Conservation (phyloP, 2,113 vertebrate genomes). For the Mystacornis crossleyi region DNA sequence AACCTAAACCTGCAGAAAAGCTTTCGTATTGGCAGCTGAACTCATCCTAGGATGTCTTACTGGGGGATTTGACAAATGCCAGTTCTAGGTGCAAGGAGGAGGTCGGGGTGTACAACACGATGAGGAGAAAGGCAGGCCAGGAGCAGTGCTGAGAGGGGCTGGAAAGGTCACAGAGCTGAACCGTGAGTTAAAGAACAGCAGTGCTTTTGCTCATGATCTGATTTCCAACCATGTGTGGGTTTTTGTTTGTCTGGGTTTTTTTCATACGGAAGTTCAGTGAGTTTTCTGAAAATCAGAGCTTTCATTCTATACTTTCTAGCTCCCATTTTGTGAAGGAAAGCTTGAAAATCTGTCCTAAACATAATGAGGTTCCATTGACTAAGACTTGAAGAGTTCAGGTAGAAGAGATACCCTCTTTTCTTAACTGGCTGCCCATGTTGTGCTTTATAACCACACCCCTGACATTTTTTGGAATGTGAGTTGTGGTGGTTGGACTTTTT, state of each 20-base stretch:
- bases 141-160: not conserved
- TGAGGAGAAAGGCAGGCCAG: not conserved
- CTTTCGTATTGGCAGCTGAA: not conserved
- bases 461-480: not conserved
- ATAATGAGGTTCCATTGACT: not conserved
- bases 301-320: not conserved
- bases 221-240: not conserved
- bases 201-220: not conserved
- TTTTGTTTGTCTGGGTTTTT: not conserved
- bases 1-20: not conserved
- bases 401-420: not conserved
- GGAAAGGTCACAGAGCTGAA: not conserved
- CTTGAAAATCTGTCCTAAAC: not conserved
- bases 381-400: not conserved
- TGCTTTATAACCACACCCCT: not conserved
- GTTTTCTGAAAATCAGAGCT: not conserved
- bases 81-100: not conserved
- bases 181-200: not conserved
- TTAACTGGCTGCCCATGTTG: not conserved
- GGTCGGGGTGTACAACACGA: not conserved
- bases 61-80: not conserved
- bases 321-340: not conserved
- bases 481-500: not conserved
- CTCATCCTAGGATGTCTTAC: not conserved
- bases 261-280: not conserved